A percentile compares a stretch with the other conserved stretches of the same genome.
Evolutionary conservation across 2,888 invertebrate genomes (phyloP).

Genomic region (Drosophila macrothrix): DNA sequence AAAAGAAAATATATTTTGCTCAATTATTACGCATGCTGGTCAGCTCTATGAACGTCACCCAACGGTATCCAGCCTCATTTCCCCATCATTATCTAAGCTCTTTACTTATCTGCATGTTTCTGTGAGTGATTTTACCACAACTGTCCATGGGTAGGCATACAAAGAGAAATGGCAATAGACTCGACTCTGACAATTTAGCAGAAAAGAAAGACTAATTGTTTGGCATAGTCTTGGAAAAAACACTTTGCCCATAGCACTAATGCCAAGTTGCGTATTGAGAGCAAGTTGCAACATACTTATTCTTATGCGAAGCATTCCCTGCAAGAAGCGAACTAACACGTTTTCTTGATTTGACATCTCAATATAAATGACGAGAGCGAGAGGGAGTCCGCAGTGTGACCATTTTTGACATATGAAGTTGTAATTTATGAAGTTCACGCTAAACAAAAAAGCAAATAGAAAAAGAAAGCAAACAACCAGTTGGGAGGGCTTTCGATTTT

Average conservation of each 20-base stretch:
- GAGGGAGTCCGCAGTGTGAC: constrained; percentile 35
- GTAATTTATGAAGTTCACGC: constrained; percentile 75
- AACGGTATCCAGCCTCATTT: background rate
- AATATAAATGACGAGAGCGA: constrained; percentile 68
- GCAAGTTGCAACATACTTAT: constrained; percentile 14
- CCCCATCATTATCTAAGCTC: background rate
- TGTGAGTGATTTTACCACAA: background rate
- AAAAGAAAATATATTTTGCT: background rate
- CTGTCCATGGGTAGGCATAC: constrained; percentile 1
- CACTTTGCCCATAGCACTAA: background rate
- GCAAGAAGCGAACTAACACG: constrained; percentile 39
- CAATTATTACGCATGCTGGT: background rate
- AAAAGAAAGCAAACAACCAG: constrained; percentile 23
- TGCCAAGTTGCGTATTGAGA: background rate
- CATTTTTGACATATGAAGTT: constrained; percentile 75
- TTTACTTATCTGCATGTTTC: background rate
- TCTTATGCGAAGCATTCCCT: constrained; percentile 12
- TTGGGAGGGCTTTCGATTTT: constrained; percentile 43
- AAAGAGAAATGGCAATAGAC: background rate
- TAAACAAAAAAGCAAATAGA: constrained; percentile 10
- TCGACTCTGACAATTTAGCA: constrained; percentile 36
- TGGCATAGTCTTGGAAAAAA: constrained; percentile 18
- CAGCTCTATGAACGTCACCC: background rate
- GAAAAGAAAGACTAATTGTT: constrained; percentile 29
- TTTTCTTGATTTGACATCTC: constrained; percentile 71